Evolutionary conservation across 35 echinoderm and acorn worm species (phyloP), one percentile per base, ranked within the genome.

Genomic region (Chiridota heheva): DNA sequence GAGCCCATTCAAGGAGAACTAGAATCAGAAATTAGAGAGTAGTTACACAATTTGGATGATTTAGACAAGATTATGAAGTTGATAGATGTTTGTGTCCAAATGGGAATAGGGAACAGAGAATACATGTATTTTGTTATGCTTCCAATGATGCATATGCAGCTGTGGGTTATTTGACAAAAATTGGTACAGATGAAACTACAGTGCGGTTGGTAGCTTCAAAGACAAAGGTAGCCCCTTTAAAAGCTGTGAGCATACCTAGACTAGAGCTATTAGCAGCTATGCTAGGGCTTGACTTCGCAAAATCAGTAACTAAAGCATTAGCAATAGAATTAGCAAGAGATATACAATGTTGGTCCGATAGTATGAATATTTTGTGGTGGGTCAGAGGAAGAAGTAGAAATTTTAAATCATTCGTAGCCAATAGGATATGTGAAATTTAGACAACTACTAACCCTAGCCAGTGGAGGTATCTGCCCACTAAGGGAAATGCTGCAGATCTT

Each of bases 301-400:
- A 7, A 0, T 61, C 49, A 4, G 33, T 74, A 28, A 31, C 38
- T 20, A 44, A 38, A 13, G 57, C 38, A 28, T 63, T 74, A 34
- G 7, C 28, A 35, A 85, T 85, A 16, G 44, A 51, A 7, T 12
- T 83, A 20, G n/a, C n/a, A n/a, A 69, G 28, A 57, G 44, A 70
- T 36, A 49, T 83, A 41, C 40, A 30, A 17, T 84, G 70, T 42
- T 72, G 81, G 81, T 84, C 81, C 6, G 81, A 84, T 20, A 73
- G 82, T 56, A 61, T 58, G 34, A 73, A 84, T 60, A 42, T 84
- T 38, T 42, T 84, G 38, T 62, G 58, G 17, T 86, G 70, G 83
- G 27, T 76, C 18, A 27, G 70, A 18, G 60, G 58, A 18, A 27
- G 40, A 36, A 64, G 69, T 37, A 86, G 82, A 48, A 60, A 85